Conservation (phyloP, 2,113 vertebrate species). For the Pseudorhombus dupliciocellatus region DNA sequence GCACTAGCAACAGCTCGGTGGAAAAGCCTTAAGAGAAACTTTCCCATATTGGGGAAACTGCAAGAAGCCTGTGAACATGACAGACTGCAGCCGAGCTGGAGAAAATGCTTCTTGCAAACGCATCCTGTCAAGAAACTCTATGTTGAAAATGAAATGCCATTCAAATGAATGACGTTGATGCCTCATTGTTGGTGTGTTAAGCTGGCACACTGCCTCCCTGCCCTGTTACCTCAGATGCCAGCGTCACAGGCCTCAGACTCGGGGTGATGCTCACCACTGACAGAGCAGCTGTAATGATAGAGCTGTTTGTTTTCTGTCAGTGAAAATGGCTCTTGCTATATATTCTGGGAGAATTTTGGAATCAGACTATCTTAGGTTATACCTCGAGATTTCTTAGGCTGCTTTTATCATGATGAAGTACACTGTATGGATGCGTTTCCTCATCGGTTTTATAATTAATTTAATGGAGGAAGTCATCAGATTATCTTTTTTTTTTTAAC, state of each 20-base stretch:
- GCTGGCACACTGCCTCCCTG: slow-evolving; percentile 42
- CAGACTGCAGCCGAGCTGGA: slow-evolving; percentile 15
- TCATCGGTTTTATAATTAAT: slow-evolving; percentile 19
- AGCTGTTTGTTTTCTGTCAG: slow-evolving; percentile 14
- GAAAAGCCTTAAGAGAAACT: too few species aligned
- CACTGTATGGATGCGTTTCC: slow-evolving; percentile 24
- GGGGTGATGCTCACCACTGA: slow-evolving; percentile 15
- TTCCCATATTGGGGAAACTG: slow-evolving; percentile 77
- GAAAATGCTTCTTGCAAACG: slow-evolving; percentile 12
- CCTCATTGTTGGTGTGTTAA: slow-evolving; percentile 38
- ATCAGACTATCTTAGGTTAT: slow-evolving; percentile 24
- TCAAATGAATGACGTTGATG: slow-evolving; percentile 36
- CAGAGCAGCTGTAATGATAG: slow-evolving; percentile 11
- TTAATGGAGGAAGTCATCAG: slow-evolving; percentile 16
- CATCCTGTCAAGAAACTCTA: slow-evolving; percentile 47
- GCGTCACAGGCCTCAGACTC: slow-evolving; percentile 11
- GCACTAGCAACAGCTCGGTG: too few species aligned
- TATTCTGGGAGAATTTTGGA: slow-evolving; percentile 43
- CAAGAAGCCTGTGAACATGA: slow-evolving; percentile 18
- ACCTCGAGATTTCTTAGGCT: slow-evolving; percentile 44
- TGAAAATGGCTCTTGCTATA: slow-evolving; percentile 31
- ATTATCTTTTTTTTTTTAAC: slow-evolving; percentile 34
- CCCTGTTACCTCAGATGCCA: slow-evolving; percentile 56
- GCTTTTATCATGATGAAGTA: slow-evolving; percentile 35
- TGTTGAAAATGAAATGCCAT: too few species aligned